Evolutionary conservation across 2,113 vertebrate genomes (phyloP).

Genomic region (Ploceus nigricollis): DNA sequence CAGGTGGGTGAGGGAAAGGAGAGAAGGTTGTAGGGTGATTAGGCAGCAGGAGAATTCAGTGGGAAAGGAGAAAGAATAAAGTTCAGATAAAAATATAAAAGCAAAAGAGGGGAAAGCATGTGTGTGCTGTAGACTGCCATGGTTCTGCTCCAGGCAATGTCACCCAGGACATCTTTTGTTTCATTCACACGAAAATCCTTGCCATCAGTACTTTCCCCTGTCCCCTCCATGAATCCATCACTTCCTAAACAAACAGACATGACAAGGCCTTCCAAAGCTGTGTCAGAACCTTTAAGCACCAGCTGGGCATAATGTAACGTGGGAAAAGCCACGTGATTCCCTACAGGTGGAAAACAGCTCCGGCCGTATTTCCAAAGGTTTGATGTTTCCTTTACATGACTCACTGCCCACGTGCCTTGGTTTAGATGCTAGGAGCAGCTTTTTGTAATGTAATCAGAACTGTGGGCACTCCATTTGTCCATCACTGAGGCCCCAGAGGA

Average conservation of each 20-base stretch:
- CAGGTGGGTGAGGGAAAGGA: neutral
- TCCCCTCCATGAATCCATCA: neutral
- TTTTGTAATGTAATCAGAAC: neutral
- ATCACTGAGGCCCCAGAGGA: neutral
- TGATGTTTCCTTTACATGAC: neutral
- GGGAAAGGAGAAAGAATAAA: neutral
- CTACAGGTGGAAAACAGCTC: neutral
- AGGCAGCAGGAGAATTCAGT: neutral
- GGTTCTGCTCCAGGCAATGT: neutral
- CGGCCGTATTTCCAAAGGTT: neutral
- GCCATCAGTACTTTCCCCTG: neutral
- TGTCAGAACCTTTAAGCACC: neutral
- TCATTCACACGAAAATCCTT: neutral
- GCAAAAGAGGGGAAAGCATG: neutral
- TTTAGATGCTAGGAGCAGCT: neutral
- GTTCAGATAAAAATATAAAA: neutral
- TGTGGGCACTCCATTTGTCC: neutral
- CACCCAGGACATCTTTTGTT: neutral
- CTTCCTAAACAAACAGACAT: neutral
- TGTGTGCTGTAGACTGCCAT: neutral
- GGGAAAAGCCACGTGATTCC: neutral
- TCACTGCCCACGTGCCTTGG: neutral
- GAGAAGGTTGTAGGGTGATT: neutral
- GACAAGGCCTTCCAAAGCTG: neutral
- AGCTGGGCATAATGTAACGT: accelerated